These are phyloP conservation scores for Agelastica alni DNA, from an alignment of 2,888 invertebrate species.

Conservation along the genomic window DNA sequence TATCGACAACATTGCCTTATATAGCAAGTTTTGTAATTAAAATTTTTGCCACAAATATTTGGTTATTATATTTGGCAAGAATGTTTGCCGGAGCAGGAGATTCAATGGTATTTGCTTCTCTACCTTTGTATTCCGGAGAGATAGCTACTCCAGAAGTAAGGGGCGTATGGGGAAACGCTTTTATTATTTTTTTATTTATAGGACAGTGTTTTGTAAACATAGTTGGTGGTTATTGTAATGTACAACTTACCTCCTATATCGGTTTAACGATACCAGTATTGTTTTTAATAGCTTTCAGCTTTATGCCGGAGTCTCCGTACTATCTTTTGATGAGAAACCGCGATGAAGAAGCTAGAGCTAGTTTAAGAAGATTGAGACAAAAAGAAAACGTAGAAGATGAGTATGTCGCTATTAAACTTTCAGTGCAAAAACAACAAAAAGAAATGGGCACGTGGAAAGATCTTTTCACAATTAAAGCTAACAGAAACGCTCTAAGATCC, in stretches of 20 bases:
- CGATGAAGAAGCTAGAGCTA: conserved; percentile 38
- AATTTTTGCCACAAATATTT: conserved; percentile 4
- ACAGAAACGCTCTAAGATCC: conserved; percentile 43
- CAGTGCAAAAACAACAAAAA: conserved; percentile 45
- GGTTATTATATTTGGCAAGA: conserved; percentile 42
- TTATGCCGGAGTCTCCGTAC: conserved; percentile 64
- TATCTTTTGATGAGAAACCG: conserved; percentile 40
- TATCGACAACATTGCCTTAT: conserved; percentile 40
- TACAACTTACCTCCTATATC: conserved; percentile 60
- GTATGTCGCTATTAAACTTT: conserved; percentile 37
- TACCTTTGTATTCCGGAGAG: conserved; percentile 42
- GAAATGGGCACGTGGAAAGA: conserved; percentile 47
- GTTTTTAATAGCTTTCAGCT: conserved; percentile 61
- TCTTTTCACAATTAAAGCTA: conserved; percentile 41
- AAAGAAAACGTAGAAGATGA: conserved; percentile 41
- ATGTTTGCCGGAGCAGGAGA: conserved; percentile 41
- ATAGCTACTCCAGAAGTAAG: conserved; percentile 35
- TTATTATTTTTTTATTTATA: conserved; percentile 38
- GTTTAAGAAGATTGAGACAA: conserved; percentile 38
- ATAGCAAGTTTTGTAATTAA: neutral
- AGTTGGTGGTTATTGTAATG: conserved; percentile 60
- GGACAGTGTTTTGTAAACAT: conserved; percentile 53
- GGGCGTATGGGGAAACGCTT: conserved; percentile 40
- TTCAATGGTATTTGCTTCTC: conserved; percentile 28
- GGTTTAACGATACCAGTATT: conserved; percentile 63